These are phyloP conservation scores for Marmota monax DNA, from an alignment of 2,113 vertebrate genomes.

Conservation along the genomic window DNA sequence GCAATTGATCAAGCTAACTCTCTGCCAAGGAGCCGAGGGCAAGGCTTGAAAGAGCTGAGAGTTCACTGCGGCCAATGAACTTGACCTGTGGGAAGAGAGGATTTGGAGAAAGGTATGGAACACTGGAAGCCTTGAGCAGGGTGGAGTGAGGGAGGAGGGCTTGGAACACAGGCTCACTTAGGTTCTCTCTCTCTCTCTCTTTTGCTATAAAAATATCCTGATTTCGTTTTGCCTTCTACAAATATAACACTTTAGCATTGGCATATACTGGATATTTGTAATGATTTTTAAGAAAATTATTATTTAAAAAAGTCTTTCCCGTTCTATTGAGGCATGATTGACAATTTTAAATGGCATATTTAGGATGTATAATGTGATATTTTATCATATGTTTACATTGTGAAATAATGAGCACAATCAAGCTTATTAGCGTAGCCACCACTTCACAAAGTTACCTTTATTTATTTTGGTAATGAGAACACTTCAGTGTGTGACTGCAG, in stretches of 20 bases:
- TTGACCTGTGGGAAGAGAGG: not conserved
- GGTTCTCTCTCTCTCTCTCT: not conserved
- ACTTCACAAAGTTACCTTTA: not conserved
- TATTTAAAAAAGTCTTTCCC: not conserved
- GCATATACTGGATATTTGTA: not conserved
- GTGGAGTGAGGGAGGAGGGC: too few relatives aligned
- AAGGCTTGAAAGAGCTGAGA: not conserved
- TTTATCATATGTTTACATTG: too few relatives aligned
- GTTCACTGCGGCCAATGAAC: too few relatives aligned
- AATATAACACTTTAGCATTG: not conserved
- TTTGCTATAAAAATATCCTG: not conserved
- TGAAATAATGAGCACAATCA: not conserved
- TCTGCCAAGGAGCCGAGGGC: not conserved
- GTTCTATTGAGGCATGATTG: not conserved
- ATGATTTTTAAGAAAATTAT: not conserved
- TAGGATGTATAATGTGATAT: not conserved
- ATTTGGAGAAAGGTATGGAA: not conserved
- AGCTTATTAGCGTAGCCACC: not conserved
- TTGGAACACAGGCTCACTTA: not conserved
- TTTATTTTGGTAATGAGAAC: not conserved
- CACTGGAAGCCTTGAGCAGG: rapidly evolving
- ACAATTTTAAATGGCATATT: not conserved
- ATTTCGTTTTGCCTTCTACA: not conserved
- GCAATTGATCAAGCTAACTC: not conserved
- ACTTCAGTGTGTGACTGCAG: not conserved